These are phyloP conservation scores for Euwallacea fornicatus DNA, from an alignment of 1,140 invertebrate genomes.

Conservation along the genomic window DNA sequence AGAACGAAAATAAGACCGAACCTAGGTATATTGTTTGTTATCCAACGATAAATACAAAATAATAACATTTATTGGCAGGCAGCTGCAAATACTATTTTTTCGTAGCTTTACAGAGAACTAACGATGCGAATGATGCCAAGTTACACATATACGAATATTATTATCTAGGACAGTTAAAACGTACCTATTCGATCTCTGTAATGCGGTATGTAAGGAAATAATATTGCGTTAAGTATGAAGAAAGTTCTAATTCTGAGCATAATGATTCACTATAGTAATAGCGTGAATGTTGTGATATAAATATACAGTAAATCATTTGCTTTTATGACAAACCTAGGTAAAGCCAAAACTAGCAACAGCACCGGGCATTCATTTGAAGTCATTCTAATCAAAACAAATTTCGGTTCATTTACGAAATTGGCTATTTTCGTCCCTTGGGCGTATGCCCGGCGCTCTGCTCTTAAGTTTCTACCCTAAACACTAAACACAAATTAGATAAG, in stretches of 20 bases:
- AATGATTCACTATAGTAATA: conserved; percentile 21
- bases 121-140: conserved; percentile 27
- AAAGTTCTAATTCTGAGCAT: neutral
- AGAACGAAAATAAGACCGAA: conserved; percentile 40
- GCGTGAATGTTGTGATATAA: neutral
- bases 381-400: too few relatives aligned
- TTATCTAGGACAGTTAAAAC: conserved; percentile 44
- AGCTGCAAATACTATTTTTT: conserved; percentile 15
- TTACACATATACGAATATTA: conserved; percentile 28
- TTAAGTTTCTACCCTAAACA: too few relatives aligned
- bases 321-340: conserved; percentile 44
- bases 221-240: conserved; percentile 20
- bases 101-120: conserved; percentile 19
- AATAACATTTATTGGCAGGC: conserved; percentile 21
- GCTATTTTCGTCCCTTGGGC: too few relatives aligned
- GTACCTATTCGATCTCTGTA: conserved; percentile 53
- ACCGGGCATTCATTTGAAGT: neutral
- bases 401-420: too few relatives aligned
- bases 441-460: too few relatives aligned
- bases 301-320: conserved; percentile 21
- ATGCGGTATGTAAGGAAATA: conserved; percentile 47
- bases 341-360: conserved; percentile 46
- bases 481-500: too few relatives aligned
- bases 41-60: conserved; percentile 24
- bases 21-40: conserved; percentile 42